Percentiles rank a stretch among this genome's conserved stretches.
These are phyloP conservation scores for Halocynthia aurantium DNA, from an alignment of 23 tunicate genomes.

Conservation along the genomic window DNA sequence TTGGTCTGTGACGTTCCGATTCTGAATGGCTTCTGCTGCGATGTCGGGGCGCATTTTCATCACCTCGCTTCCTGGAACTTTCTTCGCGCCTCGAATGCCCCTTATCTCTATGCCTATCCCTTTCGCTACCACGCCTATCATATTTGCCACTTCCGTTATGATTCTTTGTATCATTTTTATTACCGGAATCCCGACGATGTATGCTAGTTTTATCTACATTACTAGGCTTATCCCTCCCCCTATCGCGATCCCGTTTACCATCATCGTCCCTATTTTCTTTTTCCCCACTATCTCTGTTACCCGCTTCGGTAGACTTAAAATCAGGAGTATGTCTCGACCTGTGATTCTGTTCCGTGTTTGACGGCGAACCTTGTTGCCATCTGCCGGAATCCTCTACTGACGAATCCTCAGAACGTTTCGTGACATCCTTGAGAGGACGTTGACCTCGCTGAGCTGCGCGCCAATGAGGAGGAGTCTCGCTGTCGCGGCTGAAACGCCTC, in stretches of 20 bases:
- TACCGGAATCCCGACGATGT: conserved; percentile 4
- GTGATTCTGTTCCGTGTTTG: conserved; percentile 28
- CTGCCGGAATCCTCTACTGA: conserved; percentile 9
- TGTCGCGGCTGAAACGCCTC: conserved; percentile 47
- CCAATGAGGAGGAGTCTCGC: conserved; percentile 99
- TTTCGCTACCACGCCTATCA: neutral
- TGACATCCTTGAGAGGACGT: conserved; percentile 36
- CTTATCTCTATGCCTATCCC: neutral
- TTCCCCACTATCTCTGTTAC: neutral
- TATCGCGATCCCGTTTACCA: conserved; percentile 2
- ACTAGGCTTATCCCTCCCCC: conserved; percentile 12
- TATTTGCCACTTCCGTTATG: neutral
- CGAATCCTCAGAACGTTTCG: neutral
- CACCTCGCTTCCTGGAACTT: neutral
- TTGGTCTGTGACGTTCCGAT: neutral
- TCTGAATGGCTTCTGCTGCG: conserved; percentile 6
- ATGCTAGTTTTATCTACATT: neutral
- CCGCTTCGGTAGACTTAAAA: neutral
- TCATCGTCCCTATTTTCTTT: neutral
- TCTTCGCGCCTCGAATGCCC: neutral
- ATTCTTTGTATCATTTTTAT: neutral
- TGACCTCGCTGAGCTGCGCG: conserved; percentile 90
- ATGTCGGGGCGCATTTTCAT: conserved; percentile 9
- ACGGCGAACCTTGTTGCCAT: conserved; percentile 49
- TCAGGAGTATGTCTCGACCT: conserved; percentile 37